Evolutionary conservation across 2,888 invertebrate genomes (phyloP), one percentile per base, ranked within the genome.

Genomic region (Mesochorus sp.): DNA sequence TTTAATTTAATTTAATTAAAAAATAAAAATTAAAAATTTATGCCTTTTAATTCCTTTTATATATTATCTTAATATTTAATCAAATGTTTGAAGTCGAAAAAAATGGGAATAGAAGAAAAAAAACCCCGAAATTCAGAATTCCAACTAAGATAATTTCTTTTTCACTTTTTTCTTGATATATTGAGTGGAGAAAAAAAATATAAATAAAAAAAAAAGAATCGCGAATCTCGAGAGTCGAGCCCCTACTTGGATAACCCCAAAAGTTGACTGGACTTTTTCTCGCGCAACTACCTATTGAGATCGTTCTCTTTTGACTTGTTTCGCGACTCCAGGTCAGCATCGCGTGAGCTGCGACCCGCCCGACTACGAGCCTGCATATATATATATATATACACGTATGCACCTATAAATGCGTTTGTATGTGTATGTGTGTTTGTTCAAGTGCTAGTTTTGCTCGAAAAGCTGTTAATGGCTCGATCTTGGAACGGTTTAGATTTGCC

Each of bases 401-500:
- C 17, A 49, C 17, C n/a, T 67, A 49, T 67, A 51, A 49, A 26
- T 49, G 47, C 51, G 51, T 71, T 39, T 55, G 42, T 12, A n/a
- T 49, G n/a, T 49, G 21, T 55, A 31, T 55, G 26, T 74, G 34
- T 49, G 3, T 47, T 55, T 64, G 42, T 19, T n/a, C 42, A 66
- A 51, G 57, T 5, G 59, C 34, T 55, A 28, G 59, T 55, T 68
- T 73, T 57, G 49, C 66, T 66, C 14, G 28, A 12, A 75, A 53
- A 71, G 53, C 76, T 42, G 66, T 66, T 59, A 76, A 71, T 61
- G 76, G 76, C 62, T 70, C 66, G 76, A 76, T 72, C 66, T 72
- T 66, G 53, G 66, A 76, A 67, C 71, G 57, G 73, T 66, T 73
- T 57, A 59, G 34, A 51, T 66, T 59, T 34, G 49, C 66, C 21